A percentile compares a stretch with the other conserved stretches of the same genome.
Conservation (phyloP, 2,797 vertebrate species). For the Myotis daubentonii region DNA sequence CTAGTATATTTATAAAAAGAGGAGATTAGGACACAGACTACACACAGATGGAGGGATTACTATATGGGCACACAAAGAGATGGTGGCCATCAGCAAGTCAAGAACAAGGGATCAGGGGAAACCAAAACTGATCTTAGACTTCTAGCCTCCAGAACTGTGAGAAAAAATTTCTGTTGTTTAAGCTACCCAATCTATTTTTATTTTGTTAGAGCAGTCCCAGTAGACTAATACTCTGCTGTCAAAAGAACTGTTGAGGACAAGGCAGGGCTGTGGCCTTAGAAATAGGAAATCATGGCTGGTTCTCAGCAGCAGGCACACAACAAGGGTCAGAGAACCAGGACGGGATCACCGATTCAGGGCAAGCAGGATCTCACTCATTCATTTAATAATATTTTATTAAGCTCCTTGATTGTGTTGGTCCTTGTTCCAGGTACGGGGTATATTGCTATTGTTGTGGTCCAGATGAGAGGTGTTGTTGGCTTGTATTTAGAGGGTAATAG, state of each 20-base stretch:
- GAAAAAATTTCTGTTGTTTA: not conserved
- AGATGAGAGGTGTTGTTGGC: not conserved
- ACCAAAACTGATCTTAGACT: not conserved
- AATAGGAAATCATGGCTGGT: not conserved
- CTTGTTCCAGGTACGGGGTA: not conserved
- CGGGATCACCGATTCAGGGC: not conserved
- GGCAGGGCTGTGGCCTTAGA: not conserved
- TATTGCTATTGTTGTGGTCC: not conserved
- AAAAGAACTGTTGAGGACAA: not conserved
- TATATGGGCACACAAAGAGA: not conserved
- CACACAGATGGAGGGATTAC: not conserved
- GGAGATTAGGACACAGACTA: not conserved
- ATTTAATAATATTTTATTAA: not conserved
- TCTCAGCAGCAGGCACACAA: not conserved
- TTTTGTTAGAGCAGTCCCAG: not conserved
- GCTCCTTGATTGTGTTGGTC: not conserved
- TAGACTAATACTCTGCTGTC: not conserved
- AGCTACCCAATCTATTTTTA: not conserved
- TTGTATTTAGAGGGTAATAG: not conserved
- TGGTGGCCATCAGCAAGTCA: not conserved
- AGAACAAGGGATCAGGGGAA: not conserved
- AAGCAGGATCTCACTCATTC: conserved; percentile 29
- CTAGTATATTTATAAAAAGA: not conserved
- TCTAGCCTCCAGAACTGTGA: not conserved
- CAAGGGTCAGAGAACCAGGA: not conserved